Percentiles rank a stretch among this genome's conserved stretches.
phyloP scores from a whole-genome alignment of 1,140 invertebrate genomes.

The Procambarus clarkii region DNA sequence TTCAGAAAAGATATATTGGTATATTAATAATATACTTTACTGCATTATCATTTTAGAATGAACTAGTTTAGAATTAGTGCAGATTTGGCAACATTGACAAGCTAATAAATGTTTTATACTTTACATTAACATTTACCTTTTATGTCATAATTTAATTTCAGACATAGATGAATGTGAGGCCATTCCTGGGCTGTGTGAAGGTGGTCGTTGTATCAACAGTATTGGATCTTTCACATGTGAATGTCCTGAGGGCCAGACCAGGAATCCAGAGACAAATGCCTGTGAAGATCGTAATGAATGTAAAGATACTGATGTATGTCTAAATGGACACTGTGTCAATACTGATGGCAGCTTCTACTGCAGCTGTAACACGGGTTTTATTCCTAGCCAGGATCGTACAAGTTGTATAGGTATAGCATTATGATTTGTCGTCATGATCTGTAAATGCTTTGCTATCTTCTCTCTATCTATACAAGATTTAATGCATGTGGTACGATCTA shows the following conservation, averaged over 20 bases:
- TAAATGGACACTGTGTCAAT: constrained; percentile 88
- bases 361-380: constrained; percentile 88
- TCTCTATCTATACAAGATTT: no score
- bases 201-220: constrained; percentile 83
- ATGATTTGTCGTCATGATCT: background rate
- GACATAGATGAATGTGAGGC: constrained; percentile 91
- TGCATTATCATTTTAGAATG: no score
- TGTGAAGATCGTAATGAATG: constrained; percentile 88
- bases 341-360: constrained; percentile 91
- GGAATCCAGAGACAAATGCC: constrained; percentile 83
- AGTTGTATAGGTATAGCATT: constrained; percentile 85
- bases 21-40: no score
- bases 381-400: constrained; percentile 87
- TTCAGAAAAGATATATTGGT: no score
- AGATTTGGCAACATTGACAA: no score
- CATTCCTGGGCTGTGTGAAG: constrained; percentile 84
- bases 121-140: background rate
- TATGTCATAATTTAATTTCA: constrained; percentile 73
- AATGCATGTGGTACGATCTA: no score
- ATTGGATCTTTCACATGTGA: constrained; percentile 86
- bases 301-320: constrained; percentile 81
- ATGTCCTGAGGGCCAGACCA: constrained; percentile 82
- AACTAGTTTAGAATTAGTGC: no score
- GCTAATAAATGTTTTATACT: no score
- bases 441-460: no score